phyloP scores from a whole-genome alignment of 2,797 vertebrate genomes.

The Sphenodon punctatus region DNA sequence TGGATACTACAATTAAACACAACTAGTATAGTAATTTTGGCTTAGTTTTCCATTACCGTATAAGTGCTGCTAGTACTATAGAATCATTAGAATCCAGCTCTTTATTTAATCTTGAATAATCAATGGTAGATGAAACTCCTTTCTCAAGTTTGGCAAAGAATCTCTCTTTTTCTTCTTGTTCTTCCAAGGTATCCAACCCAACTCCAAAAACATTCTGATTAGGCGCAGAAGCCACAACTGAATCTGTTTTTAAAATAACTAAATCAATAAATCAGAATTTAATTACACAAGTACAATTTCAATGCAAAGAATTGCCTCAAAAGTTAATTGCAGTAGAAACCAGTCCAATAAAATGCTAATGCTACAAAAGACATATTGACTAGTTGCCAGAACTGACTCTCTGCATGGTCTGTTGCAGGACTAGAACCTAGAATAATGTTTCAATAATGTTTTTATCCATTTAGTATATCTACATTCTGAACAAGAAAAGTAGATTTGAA shows the following conservation, averaged over 20 bases:
- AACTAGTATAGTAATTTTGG: not conserved
- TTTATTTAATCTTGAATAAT: constrained; percentile 87
- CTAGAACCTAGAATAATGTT: not conserved
- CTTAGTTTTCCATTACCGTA: constrained; percentile 65
- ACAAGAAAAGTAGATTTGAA: not conserved
- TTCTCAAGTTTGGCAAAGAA: constrained; percentile 88
- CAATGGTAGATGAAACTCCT: constrained; percentile 81
- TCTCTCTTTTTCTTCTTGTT: constrained; percentile 85
- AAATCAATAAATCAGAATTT: not conserved
- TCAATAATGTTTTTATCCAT: not conserved
- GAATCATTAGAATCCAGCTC: constrained; percentile 84
- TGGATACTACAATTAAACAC: not conserved
- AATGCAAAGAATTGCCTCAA: not conserved
- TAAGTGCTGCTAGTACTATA: constrained; percentile 56
- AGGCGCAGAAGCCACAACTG: constrained; percentile 70
- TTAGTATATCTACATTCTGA: not conserved
- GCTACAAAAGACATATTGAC: not conserved
- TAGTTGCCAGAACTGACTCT: not conserved
- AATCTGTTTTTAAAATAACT: constrained; percentile 64
- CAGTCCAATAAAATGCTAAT: not conserved
- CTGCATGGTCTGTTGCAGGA: not conserved
- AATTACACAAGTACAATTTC: not conserved
- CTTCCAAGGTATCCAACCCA: constrained; percentile 88
- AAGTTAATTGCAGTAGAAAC: not conserved
- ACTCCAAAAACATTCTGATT: constrained; percentile 41